Conservation (phyloP, 1,140 invertebrate genomes). For the Eumaeus atala region DNA sequence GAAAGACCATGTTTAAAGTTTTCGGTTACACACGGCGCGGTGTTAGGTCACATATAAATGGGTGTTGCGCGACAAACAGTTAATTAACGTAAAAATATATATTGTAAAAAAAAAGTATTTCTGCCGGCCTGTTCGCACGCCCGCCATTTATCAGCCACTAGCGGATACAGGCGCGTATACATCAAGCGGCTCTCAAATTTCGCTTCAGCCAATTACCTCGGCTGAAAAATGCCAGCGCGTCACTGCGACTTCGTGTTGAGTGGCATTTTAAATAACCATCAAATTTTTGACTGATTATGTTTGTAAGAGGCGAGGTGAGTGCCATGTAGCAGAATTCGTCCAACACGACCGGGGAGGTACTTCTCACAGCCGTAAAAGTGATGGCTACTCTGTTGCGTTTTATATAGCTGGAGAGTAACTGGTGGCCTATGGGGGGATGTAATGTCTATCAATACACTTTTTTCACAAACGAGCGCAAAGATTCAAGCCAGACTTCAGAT, state of each 20-base stretch:
- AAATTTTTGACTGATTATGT: too few relatives aligned
- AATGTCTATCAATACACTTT: too few relatives aligned
- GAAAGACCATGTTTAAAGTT: too few relatives aligned
- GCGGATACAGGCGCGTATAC: conserved; percentile 20
- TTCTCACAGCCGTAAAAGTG: too few relatives aligned
- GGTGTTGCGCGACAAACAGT: not conserved
- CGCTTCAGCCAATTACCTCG: conserved; percentile 53
- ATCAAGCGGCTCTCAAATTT: conserved; percentile 56
- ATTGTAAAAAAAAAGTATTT: conserved; percentile 11
- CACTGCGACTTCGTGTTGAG: conserved; percentile 15
- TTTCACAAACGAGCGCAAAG: too few relatives aligned
- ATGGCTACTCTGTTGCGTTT: too few relatives aligned
- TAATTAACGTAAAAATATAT: conserved; percentile 11
- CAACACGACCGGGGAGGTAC: too few relatives aligned
- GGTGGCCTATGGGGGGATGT: too few relatives aligned
- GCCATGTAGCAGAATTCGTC: too few relatives aligned
- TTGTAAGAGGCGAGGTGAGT: too few relatives aligned
- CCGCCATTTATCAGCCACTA: conserved; percentile 44
- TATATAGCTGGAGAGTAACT: too few relatives aligned
- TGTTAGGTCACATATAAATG: not conserved
- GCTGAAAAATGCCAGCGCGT: conserved; percentile 54
- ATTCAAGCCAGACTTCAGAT: too few relatives aligned
- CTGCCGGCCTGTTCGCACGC: conserved; percentile 20
- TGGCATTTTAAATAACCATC: not conserved
- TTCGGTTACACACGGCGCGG: not conserved